phyloP scores from a whole-genome alignment of 2,888 invertebrate species.

The Oasisia sp. region DNA sequence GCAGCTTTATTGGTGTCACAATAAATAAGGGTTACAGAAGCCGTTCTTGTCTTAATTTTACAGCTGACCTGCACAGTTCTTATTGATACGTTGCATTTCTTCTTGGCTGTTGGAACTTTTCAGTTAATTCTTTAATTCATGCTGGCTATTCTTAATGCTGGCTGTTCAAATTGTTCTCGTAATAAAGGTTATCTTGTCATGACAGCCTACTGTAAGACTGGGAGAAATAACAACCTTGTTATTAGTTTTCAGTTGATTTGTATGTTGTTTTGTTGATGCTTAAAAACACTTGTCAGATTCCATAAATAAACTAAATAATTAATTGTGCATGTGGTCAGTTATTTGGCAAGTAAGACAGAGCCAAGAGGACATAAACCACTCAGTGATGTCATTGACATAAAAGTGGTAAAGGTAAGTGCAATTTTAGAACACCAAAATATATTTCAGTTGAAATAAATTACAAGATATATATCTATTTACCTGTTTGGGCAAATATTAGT shows the following conservation, averaged over 20 bases:
- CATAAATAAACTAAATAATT: neutral
- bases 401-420: neutral
- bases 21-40: neutral
- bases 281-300: neutral
- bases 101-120: neutral
- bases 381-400: too few species aligned
- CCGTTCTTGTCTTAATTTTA: neutral
- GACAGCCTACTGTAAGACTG: neutral
- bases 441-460: neutral
- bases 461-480: neutral
- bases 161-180: neutral
- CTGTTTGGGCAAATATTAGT: neutral
- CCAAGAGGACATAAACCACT: too few species aligned
- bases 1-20: constrained; percentile 8
- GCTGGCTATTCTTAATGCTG: neutral
- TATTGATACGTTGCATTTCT: neutral
- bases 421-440: neutral
- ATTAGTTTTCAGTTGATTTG: neutral
- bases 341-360: too few species aligned
- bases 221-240: neutral
- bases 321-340: neutral
- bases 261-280: neutral
- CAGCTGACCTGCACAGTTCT: neutral
- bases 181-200: neutral
- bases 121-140: neutral